A percentile compares a stretch with the other conserved stretches of the same genome.
These are phyloP conservation scores for Mus pahari DNA, from an alignment of 2,113 vertebrate species.

Conservation along the genomic window DNA sequence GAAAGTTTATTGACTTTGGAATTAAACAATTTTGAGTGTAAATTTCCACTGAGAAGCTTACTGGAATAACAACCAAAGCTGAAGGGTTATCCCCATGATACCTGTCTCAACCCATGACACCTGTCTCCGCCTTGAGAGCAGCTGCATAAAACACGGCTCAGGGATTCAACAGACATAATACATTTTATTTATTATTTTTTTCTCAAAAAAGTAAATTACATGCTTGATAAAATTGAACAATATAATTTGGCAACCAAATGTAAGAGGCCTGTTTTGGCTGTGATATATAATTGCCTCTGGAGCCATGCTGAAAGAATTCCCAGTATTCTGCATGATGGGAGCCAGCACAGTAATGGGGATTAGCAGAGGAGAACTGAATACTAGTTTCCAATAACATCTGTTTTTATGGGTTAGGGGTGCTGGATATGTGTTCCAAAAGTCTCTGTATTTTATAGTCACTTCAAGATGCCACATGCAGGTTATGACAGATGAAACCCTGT, in stretches of 20 bases:
- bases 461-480: not conserved
- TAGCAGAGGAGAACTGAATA: not conserved
- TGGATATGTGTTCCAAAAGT: not conserved
- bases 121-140: constrained; percentile 4
- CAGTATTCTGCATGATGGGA: not conserved
- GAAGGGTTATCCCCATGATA: constrained; percentile 20
- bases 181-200: constrained; percentile 19
- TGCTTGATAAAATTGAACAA: constrained; percentile 20
- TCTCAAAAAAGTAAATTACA: constrained; percentile 22
- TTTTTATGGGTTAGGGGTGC: not conserved
- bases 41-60: constrained; percentile 53
- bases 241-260: not conserved
- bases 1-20: constrained; percentile 72
- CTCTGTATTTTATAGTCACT: not conserved
- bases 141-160: constrained; percentile 11
- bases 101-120: constrained; percentile 15
- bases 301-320: not conserved
- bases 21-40: constrained; percentile 67
- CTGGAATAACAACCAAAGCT: constrained; percentile 26
- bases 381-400: not conserved
- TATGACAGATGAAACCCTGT: not conserved
- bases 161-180: constrained; percentile 29
- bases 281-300: not conserved
- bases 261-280: not conserved
- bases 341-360: not conserved